Evolutionary conservation across 2,797 vertebrate genomes (phyloP).

Genomic region (Microhierax caerulescens): DNA sequence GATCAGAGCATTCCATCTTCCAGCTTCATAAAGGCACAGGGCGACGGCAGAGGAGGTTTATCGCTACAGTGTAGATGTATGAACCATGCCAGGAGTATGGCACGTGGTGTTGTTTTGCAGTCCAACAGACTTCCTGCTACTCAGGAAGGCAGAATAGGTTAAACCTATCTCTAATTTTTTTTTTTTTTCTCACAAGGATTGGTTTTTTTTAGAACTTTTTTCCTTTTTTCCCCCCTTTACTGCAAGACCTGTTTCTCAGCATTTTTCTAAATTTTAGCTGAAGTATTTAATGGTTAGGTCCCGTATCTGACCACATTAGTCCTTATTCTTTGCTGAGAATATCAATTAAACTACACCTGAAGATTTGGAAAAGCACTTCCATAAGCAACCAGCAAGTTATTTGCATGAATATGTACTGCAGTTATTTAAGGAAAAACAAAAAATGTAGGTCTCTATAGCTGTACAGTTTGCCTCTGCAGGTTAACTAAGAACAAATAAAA

Average conservation of each 20-base stretch:
- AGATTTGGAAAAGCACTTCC: slow-evolving; percentile 39
- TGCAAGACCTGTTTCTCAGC: background rate
- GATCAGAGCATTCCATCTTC: background rate
- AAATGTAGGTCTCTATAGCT: background rate
- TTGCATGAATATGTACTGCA: background rate
- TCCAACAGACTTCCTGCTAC: background rate
- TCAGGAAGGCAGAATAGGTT: background rate
- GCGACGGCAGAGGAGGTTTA: background rate
- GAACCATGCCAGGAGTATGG: rapidly evolving
- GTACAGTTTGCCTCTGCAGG: background rate
- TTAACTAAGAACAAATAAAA: background rate
- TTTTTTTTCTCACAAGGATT: background rate
- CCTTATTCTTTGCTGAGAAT: slow-evolving; percentile 26
- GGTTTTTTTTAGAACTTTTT: background rate
- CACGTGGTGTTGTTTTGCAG: background rate
- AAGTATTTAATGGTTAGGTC: slow-evolving; percentile 24
- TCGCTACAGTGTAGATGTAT: background rate
- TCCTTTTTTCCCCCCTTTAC: background rate
- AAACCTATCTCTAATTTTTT: background rate
- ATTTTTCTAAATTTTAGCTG: slow-evolving; percentile 9
- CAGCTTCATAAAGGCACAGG: background rate
- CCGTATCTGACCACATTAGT: slow-evolving; percentile 5
- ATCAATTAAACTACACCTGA: slow-evolving; percentile 39
- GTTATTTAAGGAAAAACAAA: background rate
- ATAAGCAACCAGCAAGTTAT: background rate